These are phyloP conservation scores for Heliconius melpomene DNA, from an alignment of 1,140 invertebrate genomes.

Conservation along the genomic window DNA sequence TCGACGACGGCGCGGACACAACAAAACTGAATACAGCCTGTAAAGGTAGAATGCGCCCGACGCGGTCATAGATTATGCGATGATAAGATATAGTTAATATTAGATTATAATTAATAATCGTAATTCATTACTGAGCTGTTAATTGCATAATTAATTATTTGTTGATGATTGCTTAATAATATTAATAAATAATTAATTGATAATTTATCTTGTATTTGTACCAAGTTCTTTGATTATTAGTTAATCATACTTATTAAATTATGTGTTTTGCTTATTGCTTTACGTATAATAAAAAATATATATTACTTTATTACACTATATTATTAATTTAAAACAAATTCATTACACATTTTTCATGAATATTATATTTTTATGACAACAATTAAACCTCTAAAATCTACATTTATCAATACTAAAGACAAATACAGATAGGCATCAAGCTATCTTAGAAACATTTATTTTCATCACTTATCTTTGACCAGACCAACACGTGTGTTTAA, in stretches of 20 bases:
- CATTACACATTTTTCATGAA: too few species aligned
- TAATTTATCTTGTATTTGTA: too few species aligned
- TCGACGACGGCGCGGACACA: constrained; percentile 69
- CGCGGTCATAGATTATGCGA: constrained; percentile 27
- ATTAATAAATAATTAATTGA: too few species aligned
- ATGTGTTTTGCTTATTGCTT: not conserved
- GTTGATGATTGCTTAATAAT: not conserved
- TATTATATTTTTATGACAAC: too few species aligned
- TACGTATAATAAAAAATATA: not conserved
- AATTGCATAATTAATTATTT: not conserved
- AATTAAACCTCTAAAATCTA: too few species aligned
- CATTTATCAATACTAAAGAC: not conserved
- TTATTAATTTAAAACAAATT: too few species aligned
- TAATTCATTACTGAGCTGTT: not conserved
- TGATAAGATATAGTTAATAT: not conserved
- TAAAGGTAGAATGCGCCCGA: constrained; percentile 53
- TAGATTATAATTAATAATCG: not conserved
- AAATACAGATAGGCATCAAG: constrained; percentile 19
- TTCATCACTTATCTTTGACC: constrained; percentile 51
- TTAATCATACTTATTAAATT: not conserved
- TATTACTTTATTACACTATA: too few species aligned
- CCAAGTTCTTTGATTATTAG: not conserved
- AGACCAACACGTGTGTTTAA: constrained; percentile 63
- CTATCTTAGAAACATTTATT: not conserved
- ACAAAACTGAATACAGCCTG: constrained; percentile 62